Base-by-base conservation (phyloP, 2,888 invertebrate genomes). In the Gasteruption jaculator region DNA sequence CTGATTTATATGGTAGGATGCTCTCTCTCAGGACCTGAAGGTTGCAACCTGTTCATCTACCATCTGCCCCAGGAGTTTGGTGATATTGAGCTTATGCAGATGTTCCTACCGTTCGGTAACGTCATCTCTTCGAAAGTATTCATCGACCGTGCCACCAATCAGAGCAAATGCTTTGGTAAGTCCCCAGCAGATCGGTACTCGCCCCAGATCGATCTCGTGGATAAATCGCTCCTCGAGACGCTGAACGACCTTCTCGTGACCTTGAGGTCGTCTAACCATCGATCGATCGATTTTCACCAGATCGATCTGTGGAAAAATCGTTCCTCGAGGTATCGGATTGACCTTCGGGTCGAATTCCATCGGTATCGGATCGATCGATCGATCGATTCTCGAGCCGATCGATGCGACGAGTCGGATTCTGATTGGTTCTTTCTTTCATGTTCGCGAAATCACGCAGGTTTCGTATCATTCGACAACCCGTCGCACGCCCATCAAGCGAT, bases 111-210 rank as follows among this genome's bases (percentile, higher is more conserved):
- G 52, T 99, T 99, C 74, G 99, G 99, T 64, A 95, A 92, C 75
- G 96, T 99, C 71, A 96, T 99, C 78, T 95, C 94, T 78, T 96
- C 97, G 75, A 99, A 99, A 82, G 99, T 99, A 63, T 99, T 99
- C 80, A 96, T 99, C 73, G 99, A 99, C 76, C 86, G 97, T 64
- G 97, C 96, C 73, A 99, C 97, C 70, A 97, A 97, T 77, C 97
- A 99, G 80, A 96, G 96, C 83, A 99, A 99, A 82, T 99, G 97
- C 80, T 99, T 99, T 76, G 97, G 97, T 97, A 77, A 81, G 90
- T 77, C 53, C n/a, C n/a, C n/a, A n/a, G n/a, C n/a, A 44, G 38
- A 36, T 29, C 37, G 36, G 11, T n/a, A 21, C 10, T 11, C 18
- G n/a, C 12, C 33, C 12, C n/a, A n/a, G n/a, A n/a, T n/a, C n/a